phyloP scores from a whole-genome alignment of 2,797 vertebrate species.

The Oceanodroma leucorhoa region DNA sequence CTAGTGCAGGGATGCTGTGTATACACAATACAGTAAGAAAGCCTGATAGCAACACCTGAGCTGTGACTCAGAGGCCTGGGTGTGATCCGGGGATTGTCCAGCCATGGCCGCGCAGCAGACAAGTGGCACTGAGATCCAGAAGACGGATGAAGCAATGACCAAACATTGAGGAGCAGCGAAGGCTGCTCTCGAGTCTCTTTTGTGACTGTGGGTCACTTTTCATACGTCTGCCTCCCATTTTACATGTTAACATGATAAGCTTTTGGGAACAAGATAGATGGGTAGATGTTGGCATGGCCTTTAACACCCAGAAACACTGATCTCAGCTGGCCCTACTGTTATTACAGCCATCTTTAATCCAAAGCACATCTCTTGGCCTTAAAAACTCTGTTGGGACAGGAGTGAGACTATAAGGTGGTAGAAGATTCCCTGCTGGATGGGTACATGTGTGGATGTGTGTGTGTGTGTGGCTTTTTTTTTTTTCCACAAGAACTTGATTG shows the following conservation, averaged over 20 bases:
- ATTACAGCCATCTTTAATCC: background rate
- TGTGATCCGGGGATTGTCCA: background rate
- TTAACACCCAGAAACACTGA: background rate
- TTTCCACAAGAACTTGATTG: conserved; percentile 3
- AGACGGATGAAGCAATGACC: background rate
- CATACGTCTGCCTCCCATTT: background rate
- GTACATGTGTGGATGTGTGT: background rate
- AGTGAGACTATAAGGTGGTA: background rate
- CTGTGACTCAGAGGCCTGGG: background rate
- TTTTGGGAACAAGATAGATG: background rate
- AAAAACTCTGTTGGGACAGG: background rate
- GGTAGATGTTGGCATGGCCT: background rate
- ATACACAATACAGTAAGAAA: fast-evolving
- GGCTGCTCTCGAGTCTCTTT: background rate
- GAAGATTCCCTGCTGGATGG: background rate
- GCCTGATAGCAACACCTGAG: fast-evolving
- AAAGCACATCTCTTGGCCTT: background rate
- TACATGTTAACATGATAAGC: background rate
- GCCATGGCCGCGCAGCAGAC: background rate
- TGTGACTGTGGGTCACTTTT: background rate
- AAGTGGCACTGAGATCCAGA: background rate
- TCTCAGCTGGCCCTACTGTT: background rate
- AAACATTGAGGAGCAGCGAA: background rate
- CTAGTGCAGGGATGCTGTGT: background rate
- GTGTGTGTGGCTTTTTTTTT: background rate